A percentile compares a stretch with the other conserved stretches of the same genome.
These are phyloP conservation scores for Dermatophagoides farinae DNA, from an alignment of 1,140 invertebrate genomes.

Conservation along the genomic window DNA sequence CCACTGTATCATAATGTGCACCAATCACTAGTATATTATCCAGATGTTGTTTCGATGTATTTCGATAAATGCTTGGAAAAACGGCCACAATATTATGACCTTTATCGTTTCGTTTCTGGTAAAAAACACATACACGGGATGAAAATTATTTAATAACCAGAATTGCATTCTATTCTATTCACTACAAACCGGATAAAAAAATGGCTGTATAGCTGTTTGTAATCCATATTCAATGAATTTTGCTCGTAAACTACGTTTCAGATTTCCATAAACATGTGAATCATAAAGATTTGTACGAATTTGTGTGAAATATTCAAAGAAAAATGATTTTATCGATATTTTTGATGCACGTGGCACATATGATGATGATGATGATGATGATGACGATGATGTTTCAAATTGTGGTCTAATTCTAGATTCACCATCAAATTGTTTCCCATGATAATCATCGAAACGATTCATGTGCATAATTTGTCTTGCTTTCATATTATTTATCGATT, in stretches of 20 bases:
- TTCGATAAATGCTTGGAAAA: slow-evolving; percentile 23
- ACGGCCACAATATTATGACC: slow-evolving; percentile 28
- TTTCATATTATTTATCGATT: too few relatives aligned
- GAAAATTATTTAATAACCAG: background rate
- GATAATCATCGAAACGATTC: background rate
- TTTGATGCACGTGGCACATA: background rate
- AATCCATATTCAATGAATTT: slow-evolving; percentile 3
- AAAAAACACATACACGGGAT: background rate
- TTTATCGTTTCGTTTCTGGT: background rate
- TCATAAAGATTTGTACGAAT: background rate
- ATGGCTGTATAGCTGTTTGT: background rate
- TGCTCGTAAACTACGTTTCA: background rate
- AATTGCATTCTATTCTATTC: background rate
- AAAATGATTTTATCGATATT: background rate
- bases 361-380: too few relatives aligned
- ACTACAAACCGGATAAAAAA: background rate
- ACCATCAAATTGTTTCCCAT: background rate
- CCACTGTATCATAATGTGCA: slow-evolving; percentile 29
- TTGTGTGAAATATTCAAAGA: background rate
- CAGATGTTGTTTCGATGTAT: slow-evolving; percentile 15
- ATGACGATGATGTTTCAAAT: too few relatives aligned
- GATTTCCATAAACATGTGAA: background rate
- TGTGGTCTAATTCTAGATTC: too few relatives aligned
- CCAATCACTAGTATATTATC: slow-evolving; percentile 27
- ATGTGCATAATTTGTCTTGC: too few relatives aligned